Conservation (phyloP, 2,113 vertebrate species). For the Sturnus vulgaris region DNA sequence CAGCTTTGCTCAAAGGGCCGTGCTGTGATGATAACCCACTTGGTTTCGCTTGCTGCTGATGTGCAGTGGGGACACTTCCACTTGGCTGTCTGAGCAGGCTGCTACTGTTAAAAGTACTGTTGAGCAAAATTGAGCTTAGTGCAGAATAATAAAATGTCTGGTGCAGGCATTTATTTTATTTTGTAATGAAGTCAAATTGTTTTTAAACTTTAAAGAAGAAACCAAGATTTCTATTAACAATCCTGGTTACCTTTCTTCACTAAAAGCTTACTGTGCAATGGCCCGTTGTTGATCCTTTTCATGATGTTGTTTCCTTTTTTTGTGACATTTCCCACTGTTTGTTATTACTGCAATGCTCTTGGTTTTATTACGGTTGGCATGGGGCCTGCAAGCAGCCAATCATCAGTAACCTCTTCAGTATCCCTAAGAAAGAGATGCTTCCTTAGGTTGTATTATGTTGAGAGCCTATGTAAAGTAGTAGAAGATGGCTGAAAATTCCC, state of each 20-base stretch:
- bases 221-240: background rate
- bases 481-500: background rate
- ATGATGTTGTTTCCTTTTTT: background rate
- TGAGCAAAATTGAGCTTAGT: background rate
- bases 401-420: background rate
- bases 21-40: slow-evolving; percentile 46
- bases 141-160: background rate
- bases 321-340: background rate
- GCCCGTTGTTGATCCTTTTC: background rate
- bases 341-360: background rate
- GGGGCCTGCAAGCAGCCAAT: background rate
- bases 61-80: slow-evolving; percentile 39
- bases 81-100: slow-evolving; percentile 66
- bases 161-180: background rate
- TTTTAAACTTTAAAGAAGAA: background rate
- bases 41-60: slow-evolving; percentile 60
- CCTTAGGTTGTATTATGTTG: background rate
- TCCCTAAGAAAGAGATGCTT: background rate
- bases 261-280: background rate
- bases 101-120: background rate
- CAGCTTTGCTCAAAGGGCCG: background rate
- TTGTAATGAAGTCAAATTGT: background rate
- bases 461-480: background rate
- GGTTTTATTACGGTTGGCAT: background rate
- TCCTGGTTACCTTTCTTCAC: background rate